Evolutionary conservation across 2,797 vertebrate species (phyloP).

Genomic region (Fringilla coelebs): DNA sequence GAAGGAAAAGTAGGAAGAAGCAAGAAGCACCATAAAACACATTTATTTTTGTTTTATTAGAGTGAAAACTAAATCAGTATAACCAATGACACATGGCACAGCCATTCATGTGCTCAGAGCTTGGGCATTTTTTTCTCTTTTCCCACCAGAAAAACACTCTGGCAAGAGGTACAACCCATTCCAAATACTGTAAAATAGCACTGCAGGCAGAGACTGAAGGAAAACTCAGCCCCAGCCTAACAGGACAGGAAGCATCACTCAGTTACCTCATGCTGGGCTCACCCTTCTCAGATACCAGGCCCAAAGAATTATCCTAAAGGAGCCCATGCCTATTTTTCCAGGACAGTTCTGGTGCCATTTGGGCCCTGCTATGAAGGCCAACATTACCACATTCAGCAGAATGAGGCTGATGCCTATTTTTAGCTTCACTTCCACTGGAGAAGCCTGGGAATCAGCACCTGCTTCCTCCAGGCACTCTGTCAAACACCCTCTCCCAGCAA

Average conservation of each 20-base stretch:
- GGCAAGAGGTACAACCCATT: accelerated
- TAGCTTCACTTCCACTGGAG: not conserved
- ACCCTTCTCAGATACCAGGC: not conserved
- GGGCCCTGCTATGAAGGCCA: not conserved
- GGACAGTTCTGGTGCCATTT: not conserved
- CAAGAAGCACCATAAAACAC: not conserved
- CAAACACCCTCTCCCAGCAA: not conserved
- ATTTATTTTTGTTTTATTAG: not conserved
- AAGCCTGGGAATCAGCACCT: not conserved
- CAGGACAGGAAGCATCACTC: not conserved
- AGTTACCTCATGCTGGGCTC: not conserved
- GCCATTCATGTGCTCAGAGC: accelerated
- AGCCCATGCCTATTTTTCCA: not conserved
- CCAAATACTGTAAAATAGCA: not conserved
- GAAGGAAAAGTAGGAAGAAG: not conserved
- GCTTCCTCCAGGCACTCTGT: not conserved
- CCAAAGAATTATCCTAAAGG: not conserved
- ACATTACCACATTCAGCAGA: not conserved
- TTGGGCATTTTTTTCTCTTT: not conserved
- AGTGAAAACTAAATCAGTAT: accelerated
- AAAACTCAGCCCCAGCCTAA: not conserved
- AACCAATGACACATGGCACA: not conserved
- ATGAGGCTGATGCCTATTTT: not conserved
- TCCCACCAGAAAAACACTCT: not conserved
- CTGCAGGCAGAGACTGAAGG: not conserved